Conservation (phyloP, 2,888 invertebrate genomes). For the Autographa pulchrina region DNA sequence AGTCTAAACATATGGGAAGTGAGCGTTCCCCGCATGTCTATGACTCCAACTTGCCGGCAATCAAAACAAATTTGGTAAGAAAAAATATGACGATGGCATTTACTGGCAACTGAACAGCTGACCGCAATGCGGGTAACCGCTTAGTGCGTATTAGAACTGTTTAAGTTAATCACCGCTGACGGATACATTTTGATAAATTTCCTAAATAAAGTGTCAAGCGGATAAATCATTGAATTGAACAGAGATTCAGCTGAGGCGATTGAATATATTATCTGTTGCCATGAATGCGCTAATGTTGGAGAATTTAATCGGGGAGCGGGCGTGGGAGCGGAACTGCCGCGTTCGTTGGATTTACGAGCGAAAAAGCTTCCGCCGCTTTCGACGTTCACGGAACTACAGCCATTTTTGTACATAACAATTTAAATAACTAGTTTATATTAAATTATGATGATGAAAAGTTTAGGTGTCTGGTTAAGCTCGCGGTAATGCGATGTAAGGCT, state of each 20-base stretch:
- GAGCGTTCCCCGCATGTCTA: neutral
- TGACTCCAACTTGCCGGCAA: neutral
- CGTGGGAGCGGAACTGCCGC: constrained; percentile 70
- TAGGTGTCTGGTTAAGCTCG: constrained; percentile 9
- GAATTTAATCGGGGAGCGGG: constrained; percentile 77
- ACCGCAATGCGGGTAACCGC: constrained; percentile 2
- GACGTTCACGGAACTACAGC: constrained; percentile 62
- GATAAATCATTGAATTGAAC: constrained; percentile 70
- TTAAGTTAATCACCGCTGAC: constrained; percentile 1
- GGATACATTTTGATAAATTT: constrained; percentile 26
- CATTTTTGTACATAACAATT: constrained; percentile 67
- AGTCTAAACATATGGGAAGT: neutral
- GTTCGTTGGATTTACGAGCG: constrained; percentile 77
- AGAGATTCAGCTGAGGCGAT: constrained; percentile 69
- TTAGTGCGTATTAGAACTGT: neutral
- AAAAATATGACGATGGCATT: neutral
- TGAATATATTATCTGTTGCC: constrained; percentile 77
- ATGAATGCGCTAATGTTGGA: constrained; percentile 78
- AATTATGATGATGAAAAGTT: constrained; percentile 45
- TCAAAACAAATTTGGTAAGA: neutral
- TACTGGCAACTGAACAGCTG: constrained; percentile 1
- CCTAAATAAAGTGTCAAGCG: constrained; percentile 51
- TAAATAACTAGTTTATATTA: constrained; percentile 56
- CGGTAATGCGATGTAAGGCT: neutral
- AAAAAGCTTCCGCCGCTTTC: constrained; percentile 77